A percentile compares a stretch with the other conserved stretches of the same genome.
These are phyloP conservation scores for Trichopria drosophilae DNA, from an alignment of 2,888 invertebrate genomes.

Conservation along the genomic window DNA sequence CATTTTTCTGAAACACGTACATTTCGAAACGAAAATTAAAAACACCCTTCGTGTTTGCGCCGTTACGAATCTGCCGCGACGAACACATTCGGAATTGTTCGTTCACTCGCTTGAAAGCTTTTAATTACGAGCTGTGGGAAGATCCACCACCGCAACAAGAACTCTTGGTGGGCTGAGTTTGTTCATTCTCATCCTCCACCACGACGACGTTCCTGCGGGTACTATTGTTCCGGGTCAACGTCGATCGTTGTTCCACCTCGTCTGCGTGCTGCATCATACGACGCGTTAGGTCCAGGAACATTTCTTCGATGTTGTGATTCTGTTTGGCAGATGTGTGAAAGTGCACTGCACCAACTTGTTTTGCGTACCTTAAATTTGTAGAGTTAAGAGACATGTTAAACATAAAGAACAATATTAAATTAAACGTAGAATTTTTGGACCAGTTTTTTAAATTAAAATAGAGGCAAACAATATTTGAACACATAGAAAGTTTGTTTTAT, in stretches of 20 bases:
- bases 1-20: no score
- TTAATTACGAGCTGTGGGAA: slow-evolving; percentile 37
- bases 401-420: slow-evolving; percentile 5
- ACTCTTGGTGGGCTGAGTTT: slow-evolving; percentile 48
- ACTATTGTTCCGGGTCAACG: slow-evolving; percentile 56
- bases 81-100: no score
- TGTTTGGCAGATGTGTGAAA: slow-evolving; percentile 92
- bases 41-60: no score
- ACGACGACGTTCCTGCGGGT: slow-evolving; percentile 59
- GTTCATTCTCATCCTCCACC: slow-evolving; percentile 55
- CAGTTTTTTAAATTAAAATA: no score
- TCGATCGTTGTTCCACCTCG: slow-evolving; percentile 48
- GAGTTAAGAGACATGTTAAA: slow-evolving; percentile 7
- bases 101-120: no score
- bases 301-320: slow-evolving; percentile 87
- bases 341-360: slow-evolving; percentile 88
- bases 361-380: slow-evolving; percentile 72
- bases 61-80: no score
- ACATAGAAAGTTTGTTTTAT: no score
- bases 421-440: not conserved
- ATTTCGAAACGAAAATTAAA: no score
- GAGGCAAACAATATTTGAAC: no score
- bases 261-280: slow-evolving; percentile 67
- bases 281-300: slow-evolving; percentile 82
- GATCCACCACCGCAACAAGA: slow-evolving; percentile 54